These are phyloP conservation scores for Sminthurinus aureus DNA, from an alignment of 2,888 invertebrate species.

Conservation along the genomic window DNA sequence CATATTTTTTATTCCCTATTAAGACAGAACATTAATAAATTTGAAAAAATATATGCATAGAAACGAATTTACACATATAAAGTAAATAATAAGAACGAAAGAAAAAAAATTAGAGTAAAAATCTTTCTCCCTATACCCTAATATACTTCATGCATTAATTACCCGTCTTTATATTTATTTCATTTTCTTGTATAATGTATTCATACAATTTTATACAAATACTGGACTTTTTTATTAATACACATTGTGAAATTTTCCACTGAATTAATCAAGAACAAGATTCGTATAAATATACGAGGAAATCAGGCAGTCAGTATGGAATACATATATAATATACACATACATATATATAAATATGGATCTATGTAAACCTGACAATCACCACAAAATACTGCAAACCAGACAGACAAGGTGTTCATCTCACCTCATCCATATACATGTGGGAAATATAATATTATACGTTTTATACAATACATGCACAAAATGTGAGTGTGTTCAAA, in stretches of 20 bases:
- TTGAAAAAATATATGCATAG: too few species aligned
- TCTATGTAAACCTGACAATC: slow-evolving; percentile 6
- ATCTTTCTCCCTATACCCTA: not conserved
- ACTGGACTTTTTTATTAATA: not conserved
- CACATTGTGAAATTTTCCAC: too few species aligned
- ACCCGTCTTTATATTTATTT: not conserved
- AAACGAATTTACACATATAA: too few species aligned
- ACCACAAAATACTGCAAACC: slow-evolving; percentile 15
- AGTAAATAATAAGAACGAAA: too few species aligned
- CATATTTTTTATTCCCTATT: not conserved
- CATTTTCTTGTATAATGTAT: not conserved
- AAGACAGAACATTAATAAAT: too few species aligned
- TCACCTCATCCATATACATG: not conserved
- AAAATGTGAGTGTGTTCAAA: not conserved
- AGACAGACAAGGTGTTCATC: slow-evolving; percentile 27
- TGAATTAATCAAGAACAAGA: too few species aligned
- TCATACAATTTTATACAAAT: not conserved
- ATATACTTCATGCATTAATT: not conserved
- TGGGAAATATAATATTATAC: not conserved
- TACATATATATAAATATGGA: not conserved
- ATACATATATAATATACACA: not conserved
- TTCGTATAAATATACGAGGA: too few species aligned
- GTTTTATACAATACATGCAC: not conserved
- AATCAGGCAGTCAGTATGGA: too few species aligned
- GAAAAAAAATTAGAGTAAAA: too few species aligned